Evolutionary conservation across 2,797 vertebrate species (phyloP).

Genomic region (Oryzias dopingdopingensis): DNA sequence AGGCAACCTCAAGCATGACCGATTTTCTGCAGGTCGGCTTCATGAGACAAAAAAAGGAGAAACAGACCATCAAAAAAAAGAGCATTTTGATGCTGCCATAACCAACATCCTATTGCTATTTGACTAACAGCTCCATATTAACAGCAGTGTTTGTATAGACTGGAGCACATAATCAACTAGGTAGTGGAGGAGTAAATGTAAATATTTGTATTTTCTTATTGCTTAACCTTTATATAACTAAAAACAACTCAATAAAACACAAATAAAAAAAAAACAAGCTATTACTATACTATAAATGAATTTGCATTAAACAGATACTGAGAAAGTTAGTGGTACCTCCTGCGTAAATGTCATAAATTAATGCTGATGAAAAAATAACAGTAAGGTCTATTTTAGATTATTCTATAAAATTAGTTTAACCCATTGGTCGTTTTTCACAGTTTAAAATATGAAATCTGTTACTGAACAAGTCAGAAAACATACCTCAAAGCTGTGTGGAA

Average conservation of each 20-base stretch:
- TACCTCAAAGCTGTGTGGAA: not conserved
- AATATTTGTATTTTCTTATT: not conserved
- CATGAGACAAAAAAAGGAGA: conserved; percentile 18
- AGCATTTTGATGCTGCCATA: conserved; percentile 21
- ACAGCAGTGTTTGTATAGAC: conserved; percentile 37
- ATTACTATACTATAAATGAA: too few species aligned
- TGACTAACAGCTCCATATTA: conserved; percentile 28
- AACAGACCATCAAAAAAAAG: conserved; percentile 16
- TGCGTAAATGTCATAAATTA: too few species aligned
- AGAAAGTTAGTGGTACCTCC: too few species aligned
- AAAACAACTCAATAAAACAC: too few species aligned
- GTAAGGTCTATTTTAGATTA: too few species aligned
- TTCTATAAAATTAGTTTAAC: not conserved
- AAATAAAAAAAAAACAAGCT: too few species aligned
- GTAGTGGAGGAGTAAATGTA: conserved; percentile 20
- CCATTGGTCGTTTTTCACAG: not conserved
- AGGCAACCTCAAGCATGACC: conserved; percentile 61
- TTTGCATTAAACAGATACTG: too few species aligned
- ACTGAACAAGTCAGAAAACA: conserved; percentile 1
- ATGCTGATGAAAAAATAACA: too few species aligned
- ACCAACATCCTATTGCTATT: conserved; percentile 20
- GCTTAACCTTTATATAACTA: too few species aligned
- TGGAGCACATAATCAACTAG: conserved; percentile 36
- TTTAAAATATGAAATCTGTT: not conserved
- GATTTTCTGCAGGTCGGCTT: conserved; percentile 51